Percentiles rank a stretch among this genome's conserved stretches.
These are phyloP conservation scores for Copidosoma aretas DNA, from an alignment of 2,888 invertebrate genomes.

Conservation along the genomic window DNA sequence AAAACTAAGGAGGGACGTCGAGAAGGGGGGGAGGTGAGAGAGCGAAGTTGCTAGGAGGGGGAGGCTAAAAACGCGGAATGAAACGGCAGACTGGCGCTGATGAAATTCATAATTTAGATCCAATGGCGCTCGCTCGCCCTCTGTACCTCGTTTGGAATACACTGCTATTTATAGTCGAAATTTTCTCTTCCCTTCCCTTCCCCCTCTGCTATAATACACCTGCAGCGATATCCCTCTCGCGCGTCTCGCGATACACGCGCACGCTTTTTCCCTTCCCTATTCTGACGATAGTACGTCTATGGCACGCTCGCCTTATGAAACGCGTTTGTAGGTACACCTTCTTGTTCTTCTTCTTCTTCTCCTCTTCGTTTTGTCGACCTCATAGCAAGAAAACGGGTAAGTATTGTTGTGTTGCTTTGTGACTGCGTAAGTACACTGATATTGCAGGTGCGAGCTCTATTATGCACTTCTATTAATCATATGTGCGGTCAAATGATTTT, in stretches of 20 bases:
- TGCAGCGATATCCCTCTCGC: slow-evolving; percentile 48
- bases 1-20: slow-evolving; percentile 3
- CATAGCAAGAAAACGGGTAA: not conserved
- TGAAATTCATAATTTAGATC: slow-evolving; percentile 64
- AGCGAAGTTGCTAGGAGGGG: not conserved
- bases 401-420: too few relatives aligned
- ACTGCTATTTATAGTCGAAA: slow-evolving; percentile 63
- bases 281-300: not conserved
- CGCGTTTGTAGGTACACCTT: slow-evolving; percentile 8
- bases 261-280: slow-evolving; percentile 37
- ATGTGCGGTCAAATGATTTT: too few relatives aligned
- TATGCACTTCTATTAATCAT: too few relatives aligned
- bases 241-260: not conserved
- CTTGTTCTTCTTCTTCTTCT: slow-evolving; percentile 23
- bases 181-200: slow-evolving; percentile 57
- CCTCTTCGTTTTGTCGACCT: slow-evolving; percentile 12
- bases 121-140: slow-evolving; percentile 57
- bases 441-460: too few relatives aligned
- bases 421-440: too few relatives aligned
- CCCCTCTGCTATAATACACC: slow-evolving; percentile 19
- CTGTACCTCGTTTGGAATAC: slow-evolving; percentile 62
- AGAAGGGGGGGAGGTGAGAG: not conserved
- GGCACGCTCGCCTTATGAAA: too few relatives aligned
- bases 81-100: slow-evolving; percentile 55
- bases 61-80: slow-evolving; percentile 44